phyloP scores from a whole-genome alignment of 2,888 invertebrate genomes.

The Ecdyonurus torrentis region DNA sequence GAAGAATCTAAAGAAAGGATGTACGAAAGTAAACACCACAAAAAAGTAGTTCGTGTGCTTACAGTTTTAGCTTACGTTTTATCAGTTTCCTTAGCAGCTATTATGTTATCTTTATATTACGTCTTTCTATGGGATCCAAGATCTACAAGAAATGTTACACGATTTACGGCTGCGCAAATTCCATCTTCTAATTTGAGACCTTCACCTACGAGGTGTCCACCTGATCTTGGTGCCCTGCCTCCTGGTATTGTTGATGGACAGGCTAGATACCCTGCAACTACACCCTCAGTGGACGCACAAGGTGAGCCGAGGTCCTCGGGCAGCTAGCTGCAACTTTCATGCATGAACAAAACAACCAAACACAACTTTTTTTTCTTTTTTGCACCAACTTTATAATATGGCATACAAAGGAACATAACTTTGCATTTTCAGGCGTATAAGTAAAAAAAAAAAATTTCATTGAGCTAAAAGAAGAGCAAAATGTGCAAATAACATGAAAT shows the following conservation, averaged over 20 bases:
- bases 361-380: no score
- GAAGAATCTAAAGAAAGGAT: slow-evolving; percentile 47
- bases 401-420: no score
- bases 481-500: no score
- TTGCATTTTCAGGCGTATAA: no score
- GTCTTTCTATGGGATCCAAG: slow-evolving; percentile 84
- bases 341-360: no score
- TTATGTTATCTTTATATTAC: slow-evolving; percentile 86
- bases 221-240: neutral
- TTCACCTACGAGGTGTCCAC: neutral
- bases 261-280: neutral
- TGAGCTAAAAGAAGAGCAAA: no score
- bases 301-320: neutral
- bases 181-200: neutral
- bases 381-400: no score
- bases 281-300: neutral
- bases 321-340: no score
- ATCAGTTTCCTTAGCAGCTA: slow-evolving; percentile 85
- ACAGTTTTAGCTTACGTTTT: slow-evolving; percentile 89
- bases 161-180: neutral
- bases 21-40: slow-evolving; percentile 65
- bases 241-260: neutral
- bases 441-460: no score
- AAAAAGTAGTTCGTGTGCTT: slow-evolving; percentile 76
- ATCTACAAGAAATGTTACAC: slow-evolving; percentile 4